Base-by-base conservation (phyloP, 2,113 vertebrate genomes). In the Eubucco bourcierii region DNA sequence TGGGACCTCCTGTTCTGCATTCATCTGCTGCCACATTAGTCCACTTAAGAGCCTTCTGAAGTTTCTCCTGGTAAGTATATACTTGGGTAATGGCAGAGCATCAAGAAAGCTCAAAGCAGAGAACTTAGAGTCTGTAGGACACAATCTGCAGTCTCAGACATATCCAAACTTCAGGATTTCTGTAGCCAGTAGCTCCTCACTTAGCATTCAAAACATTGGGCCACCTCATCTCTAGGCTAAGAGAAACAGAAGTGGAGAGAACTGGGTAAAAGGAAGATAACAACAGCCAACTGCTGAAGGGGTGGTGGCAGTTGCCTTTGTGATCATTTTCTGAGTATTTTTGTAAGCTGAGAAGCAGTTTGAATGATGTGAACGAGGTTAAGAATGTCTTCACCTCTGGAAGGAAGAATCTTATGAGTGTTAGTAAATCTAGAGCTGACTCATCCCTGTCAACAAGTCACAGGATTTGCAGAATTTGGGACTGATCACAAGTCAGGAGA, bases 171-270 rank as follows among this genome's bases (percentile, higher is more conserved):
- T 66, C 9, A n/a, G 9, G 27, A 85, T 29, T 70, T 64, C 41
- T n/a, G 12, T 1, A 79, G 28, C 58, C 46, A 29, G 25, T 18
- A 34, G 31, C 13, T 75, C 52, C 70, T 75, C 17, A 8, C 20
- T 60, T 29, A 7, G 41, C 50, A 41, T 33, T 58, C 78, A 33
- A 19, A 68, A 33, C 2, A 0, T 3, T 17, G 18, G 18, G 25
- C 52, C 41, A 74, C 28, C 27, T 46, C 18, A 28, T 24, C 17
- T 73, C 55, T 18, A 19, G 39, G 14, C 47, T 70, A 15, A 87
- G 41, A 71, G 29, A 70, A 73, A 71, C 0, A 66, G n/a, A 53
- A 3, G 9, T 3, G 1, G 6, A 7, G 10, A 18, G 8, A 58
- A 66, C 7, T 7, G 20, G 9, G 17, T 34, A 17, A 47, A 79